A percentile compares a stretch with the other conserved stretches of the same genome.
These are phyloP conservation scores for Hyposoter didymator DNA, from an alignment of 2,888 invertebrate genomes.

Conservation along the genomic window DNA sequence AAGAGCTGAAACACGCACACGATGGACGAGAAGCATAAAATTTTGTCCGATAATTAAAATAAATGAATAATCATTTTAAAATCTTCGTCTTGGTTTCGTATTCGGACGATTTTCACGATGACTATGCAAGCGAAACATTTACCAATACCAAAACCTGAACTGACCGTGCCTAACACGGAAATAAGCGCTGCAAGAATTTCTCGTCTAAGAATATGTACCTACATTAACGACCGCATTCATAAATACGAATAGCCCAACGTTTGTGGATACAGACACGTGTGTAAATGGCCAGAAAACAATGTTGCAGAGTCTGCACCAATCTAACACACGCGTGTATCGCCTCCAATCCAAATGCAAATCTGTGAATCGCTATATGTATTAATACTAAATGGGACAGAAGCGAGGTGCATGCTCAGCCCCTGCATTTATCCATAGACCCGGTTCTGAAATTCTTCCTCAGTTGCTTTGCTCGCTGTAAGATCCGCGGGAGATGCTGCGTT, in stretches of 20 bases:
- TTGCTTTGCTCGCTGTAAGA: conserved; percentile 17
- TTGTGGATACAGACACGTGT: background rate
- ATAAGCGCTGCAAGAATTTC: conserved; percentile 11
- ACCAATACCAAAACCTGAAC: background rate
- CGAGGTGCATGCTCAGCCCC: conserved; percentile 20
- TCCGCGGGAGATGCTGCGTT: conserved; percentile 59
- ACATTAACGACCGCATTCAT: background rate
- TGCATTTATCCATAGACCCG: conserved; percentile 60
- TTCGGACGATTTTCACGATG: background rate
- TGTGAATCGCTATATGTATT: background rate
- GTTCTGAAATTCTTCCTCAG: conserved; percentile 39
- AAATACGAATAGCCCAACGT: background rate
- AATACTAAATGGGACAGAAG: conserved; percentile 14
- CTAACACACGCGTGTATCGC: background rate
- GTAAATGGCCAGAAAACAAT: conserved; percentile 43
- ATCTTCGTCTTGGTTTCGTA: background rate
- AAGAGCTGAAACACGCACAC: background rate
- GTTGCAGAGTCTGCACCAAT: background rate
- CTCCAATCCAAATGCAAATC: background rate
- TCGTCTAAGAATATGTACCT: background rate
- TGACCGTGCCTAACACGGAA: conserved; percentile 29
- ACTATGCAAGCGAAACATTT: background rate
- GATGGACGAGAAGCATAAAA: background rate
- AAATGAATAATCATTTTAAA: background rate
- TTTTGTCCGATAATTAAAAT: background rate